These are phyloP conservation scores for Okamejei kenojei DNA, from an alignment of 2,797 vertebrate genomes.

Conservation along the genomic window DNA sequence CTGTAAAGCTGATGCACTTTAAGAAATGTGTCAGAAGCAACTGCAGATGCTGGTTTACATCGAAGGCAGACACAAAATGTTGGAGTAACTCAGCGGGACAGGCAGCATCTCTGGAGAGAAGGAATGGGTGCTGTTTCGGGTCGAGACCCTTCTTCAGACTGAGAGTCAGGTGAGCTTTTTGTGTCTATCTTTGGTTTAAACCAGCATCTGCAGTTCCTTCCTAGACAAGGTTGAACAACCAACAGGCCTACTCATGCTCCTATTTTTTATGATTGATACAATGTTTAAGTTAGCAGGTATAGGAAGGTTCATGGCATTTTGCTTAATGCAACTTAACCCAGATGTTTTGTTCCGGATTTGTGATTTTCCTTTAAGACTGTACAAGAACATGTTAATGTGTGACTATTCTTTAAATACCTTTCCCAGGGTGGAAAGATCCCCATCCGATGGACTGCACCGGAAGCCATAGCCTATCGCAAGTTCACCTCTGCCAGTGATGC, in stretches of 20 bases:
- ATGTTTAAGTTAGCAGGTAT: neutral
- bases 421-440: slow-evolving; percentile 92
- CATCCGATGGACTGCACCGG: slow-evolving; percentile 93
- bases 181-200: no score
- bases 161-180: no score
- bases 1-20: neutral
- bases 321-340: neutral
- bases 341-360: neutral
- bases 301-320: neutral
- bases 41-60: no score
- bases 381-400: neutral
- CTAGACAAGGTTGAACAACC: no score
- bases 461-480: slow-evolving; percentile 94
- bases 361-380: neutral
- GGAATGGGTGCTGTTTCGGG: no score
- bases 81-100: no score
- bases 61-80: no score
- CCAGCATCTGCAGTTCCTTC: no score
- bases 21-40: no score
- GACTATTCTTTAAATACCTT: slow-evolving; percentile 1
- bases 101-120: no score
- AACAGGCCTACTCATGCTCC: no score
- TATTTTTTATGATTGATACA: neutral
- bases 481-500: slow-evolving; percentile 94
- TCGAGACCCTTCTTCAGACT: no score